Conservation (phyloP, 2,113 vertebrate genomes). For the Spea multiplicata region DNA sequence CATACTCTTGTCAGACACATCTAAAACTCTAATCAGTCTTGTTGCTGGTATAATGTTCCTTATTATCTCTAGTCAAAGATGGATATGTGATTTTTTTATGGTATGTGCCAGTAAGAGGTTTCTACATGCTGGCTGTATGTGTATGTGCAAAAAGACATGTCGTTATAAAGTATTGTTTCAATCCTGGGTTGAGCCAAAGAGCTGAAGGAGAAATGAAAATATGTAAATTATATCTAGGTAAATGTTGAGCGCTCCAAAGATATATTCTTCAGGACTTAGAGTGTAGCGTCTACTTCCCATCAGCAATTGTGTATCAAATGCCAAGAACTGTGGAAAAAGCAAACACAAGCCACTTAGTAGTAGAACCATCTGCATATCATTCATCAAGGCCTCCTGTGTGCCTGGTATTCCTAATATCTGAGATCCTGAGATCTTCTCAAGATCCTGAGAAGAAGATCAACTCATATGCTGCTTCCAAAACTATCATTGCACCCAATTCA, state of each 20-base stretch:
- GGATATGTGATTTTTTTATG: not conserved
- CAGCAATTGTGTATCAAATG: constrained; percentile 88
- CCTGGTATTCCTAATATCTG: too few species aligned
- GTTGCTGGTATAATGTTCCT: not conserved
- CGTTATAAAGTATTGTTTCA: not conserved
- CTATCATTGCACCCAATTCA: too few species aligned
- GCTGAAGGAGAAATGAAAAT: constrained; percentile 89
- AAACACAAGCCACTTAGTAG: not conserved
- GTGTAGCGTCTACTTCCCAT: constrained; percentile 84
- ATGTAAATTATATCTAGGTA: constrained; percentile 92
- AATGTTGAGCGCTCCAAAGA: constrained; percentile 92
- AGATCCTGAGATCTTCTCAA: too few species aligned
- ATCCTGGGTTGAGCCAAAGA: constrained; percentile 74
- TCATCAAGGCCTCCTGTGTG: too few species aligned
- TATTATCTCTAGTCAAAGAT: not conserved
- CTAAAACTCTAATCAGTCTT: not conserved
- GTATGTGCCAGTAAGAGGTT: not conserved
- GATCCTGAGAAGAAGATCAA: too few species aligned
- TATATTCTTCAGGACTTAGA: constrained; percentile 88
- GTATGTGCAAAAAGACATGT: not conserved
- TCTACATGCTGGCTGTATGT: not conserved
- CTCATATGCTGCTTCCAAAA: too few species aligned
- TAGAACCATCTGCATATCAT: too few species aligned
- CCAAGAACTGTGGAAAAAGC: constrained; percentile 78
- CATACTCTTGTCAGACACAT: too few species aligned